phyloP scores from a whole-genome alignment of 2,888 invertebrate species.

The Belgica antarctica region DNA sequence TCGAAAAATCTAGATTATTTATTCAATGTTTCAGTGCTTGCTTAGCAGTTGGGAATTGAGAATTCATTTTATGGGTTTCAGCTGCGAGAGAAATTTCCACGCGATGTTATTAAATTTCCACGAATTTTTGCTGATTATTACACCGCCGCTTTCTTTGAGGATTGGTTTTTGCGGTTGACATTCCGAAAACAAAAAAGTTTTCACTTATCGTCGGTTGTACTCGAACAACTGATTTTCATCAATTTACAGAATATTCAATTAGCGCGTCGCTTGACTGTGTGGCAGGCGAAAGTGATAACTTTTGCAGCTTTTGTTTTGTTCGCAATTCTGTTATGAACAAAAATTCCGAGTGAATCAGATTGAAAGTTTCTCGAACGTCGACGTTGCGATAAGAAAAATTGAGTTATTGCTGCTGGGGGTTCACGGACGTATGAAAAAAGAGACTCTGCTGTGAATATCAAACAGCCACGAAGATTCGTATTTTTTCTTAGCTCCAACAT shows the following conservation, averaged over 20 bases:
- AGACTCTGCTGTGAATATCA: too few relatives aligned
- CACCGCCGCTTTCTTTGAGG: too few relatives aligned
- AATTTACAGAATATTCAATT: conserved; percentile 25
- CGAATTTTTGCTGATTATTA: too few relatives aligned
- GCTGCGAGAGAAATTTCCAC: too few relatives aligned
- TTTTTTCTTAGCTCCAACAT: conserved; percentile 5
- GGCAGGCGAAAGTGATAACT: conserved; percentile 38
- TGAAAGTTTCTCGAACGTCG: background rate
- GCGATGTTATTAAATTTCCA: too few relatives aligned
- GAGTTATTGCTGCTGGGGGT: background rate
- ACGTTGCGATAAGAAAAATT: background rate
- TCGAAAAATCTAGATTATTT: too few relatives aligned
- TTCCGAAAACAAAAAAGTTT: background rate
- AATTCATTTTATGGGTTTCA: too few relatives aligned
- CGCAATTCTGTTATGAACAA: background rate
- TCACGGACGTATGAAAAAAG: background rate
- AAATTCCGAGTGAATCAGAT: background rate
- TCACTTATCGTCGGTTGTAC: background rate
- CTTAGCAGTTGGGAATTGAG: too few relatives aligned
- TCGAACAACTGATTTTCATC: background rate
- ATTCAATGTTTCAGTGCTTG: too few relatives aligned
- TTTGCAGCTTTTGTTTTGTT: conserved; percentile 2
- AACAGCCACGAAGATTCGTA: too few relatives aligned
- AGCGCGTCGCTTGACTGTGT: conserved; percentile 25
- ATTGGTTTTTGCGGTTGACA: conserved; percentile 1